Evolutionary conservation across 2,113 vertebrate species (phyloP).

Genomic region (Microtus oregoni): DNA sequence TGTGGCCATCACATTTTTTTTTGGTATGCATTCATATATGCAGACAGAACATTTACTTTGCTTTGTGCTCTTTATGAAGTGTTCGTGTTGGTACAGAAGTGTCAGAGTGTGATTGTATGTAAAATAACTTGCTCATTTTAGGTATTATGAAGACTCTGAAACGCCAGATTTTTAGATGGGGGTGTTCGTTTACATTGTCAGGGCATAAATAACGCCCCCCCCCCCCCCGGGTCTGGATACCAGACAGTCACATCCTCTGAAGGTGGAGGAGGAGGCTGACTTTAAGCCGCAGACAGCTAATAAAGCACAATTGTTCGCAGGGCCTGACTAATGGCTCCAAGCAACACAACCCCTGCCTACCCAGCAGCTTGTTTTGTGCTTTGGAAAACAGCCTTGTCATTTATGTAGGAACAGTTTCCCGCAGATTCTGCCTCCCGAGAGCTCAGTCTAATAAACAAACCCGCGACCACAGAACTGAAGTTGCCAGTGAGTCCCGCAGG

Average conservation of each 20-base stretch:
- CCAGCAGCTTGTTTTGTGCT: background rate
- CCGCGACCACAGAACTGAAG: accelerated
- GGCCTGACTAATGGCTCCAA: background rate
- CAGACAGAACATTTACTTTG: background rate
- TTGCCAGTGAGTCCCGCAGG: background rate
- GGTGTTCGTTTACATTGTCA: background rate
- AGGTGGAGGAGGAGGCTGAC: background rate
- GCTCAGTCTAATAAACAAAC: background rate
- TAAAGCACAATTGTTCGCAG: background rate
- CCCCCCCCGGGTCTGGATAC: background rate
- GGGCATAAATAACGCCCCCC: conserved; percentile 26
- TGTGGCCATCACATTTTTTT: background rate
- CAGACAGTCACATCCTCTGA: background rate
- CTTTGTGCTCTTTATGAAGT: background rate
- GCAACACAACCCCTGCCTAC: conserved; percentile 20
- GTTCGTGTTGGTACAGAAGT: background rate
- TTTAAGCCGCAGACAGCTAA: background rate
- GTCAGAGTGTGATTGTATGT: background rate
- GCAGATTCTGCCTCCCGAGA: background rate
- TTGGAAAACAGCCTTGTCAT: conserved; percentile 20
- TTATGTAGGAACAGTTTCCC: conserved; percentile 42
- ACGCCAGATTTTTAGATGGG: background rate
- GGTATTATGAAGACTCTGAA: background rate
- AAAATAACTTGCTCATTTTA: background rate
- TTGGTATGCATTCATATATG: background rate